Base-by-base conservation (phyloP, 30 jellyfish, hydroid and myxozoan species). In the Cassiopea andromeda region DNA sequence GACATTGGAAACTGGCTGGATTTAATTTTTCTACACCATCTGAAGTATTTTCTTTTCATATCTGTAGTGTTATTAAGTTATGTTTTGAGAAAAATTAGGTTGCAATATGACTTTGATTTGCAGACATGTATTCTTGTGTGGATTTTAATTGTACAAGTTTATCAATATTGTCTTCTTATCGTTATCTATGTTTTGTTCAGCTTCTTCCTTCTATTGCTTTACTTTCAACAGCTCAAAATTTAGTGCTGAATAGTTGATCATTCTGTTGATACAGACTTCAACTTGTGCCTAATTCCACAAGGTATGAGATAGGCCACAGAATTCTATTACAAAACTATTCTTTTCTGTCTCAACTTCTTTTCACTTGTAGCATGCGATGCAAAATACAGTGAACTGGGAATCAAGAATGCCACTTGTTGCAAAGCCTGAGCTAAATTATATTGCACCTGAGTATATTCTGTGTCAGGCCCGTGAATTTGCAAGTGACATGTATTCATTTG, bases 1-100 rank as follows among this genome's bases (percentile, higher is more conserved):
- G 98, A 69, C 98, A 94, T 18, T 94, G 98, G 98, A 94, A 94
- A 77, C 92, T 94, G 3, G 98, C 98, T 49, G 98, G 98, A 7
- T 94, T 94, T 69, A 86, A 78, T 84, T 94, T 94, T 71, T 78
- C 98, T 12, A n/a, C 69, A 47, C 54, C 97, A 16, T 73, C 88
- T 46, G 76, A 60, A 93, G 98, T 93, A 75, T 38, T 54, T 54
- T 10, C 12, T 54, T 54, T 27, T 27, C 38, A 27, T 27, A 27
- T 27, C 38, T 27, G 38, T 27, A 27, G 38, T 27, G 0, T 27
- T 27, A 27, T 27, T 27, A 27, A 27, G 38, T 27, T 27, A 27
- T 27, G 38, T 27, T 27, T 27, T 27, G 0, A 27, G 38, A 27
- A 27, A 27, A 27, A 27, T 27, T 27, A 27, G 0, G 38, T 27